These are phyloP conservation scores for Hyperoplus immaculatus DNA, from an alignment of 2,797 vertebrate species.

Conservation along the genomic window DNA sequence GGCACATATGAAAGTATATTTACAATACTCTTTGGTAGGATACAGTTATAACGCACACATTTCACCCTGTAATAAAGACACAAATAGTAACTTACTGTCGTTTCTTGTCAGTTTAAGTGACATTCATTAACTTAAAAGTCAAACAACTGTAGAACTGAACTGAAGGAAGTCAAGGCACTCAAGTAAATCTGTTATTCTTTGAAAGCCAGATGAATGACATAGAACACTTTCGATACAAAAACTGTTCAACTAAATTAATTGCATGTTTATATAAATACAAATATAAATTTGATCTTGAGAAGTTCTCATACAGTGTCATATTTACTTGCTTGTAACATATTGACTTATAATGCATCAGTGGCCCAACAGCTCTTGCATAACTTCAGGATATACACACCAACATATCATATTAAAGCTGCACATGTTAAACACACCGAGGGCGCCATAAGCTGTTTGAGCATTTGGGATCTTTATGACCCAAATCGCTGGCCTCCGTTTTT, in stretches of 20 bases:
- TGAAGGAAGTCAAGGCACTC: slow-evolving; percentile 30
- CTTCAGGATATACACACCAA: slow-evolving; percentile 9
- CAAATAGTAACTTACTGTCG: slow-evolving; percentile 14
- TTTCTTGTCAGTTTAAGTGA: slow-evolving; percentile 54
- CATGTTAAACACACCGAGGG: neutral
- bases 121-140: slow-evolving; percentile 49
- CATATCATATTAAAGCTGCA: slow-evolving; percentile 27
- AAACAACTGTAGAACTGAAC: slow-evolving; percentile 3
- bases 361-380: slow-evolving; percentile 2
- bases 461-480: neutral
- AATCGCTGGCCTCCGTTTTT: neutral
- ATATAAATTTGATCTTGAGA: slow-evolving; percentile 19
- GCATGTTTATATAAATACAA: slow-evolving; percentile 20
- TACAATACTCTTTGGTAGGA: slow-evolving; percentile 64
- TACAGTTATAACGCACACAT: slow-evolving; percentile 52
- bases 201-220: slow-evolving; percentile 21
- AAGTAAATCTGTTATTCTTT: slow-evolving; percentile 7
- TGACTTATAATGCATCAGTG: slow-evolving; percentile 12
- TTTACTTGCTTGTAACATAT: neutral
- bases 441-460: neutral
- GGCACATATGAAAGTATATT: slow-evolving; percentile 67
- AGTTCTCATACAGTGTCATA: slow-evolving; percentile 8
- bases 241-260: slow-evolving; percentile 9
- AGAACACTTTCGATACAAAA: neutral
- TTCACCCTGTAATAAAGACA: slow-evolving; percentile 24